Base-by-base conservation (phyloP, 2,888 invertebrate species). In the Dioctria linearis region DNA sequence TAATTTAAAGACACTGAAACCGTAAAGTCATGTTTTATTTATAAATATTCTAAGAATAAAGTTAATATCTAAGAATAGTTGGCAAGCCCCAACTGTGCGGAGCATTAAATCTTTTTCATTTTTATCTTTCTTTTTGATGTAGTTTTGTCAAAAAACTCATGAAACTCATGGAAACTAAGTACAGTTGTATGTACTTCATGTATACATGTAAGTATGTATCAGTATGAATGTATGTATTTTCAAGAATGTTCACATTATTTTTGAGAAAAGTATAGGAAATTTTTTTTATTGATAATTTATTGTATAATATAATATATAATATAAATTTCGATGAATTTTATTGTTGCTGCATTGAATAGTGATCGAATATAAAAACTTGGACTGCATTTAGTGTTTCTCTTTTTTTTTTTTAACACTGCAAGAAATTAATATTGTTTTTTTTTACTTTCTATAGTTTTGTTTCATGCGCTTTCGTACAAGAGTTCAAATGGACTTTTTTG, bases 21-120 rank as follows among this genome's bases (percentile, higher is more conserved):
- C 71, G 71, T 71, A 75, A 75, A 75, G 75, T 75, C 75, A 75
- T 75, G 75, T 43, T 75, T 75, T 75, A 59, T 59, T 75, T 75
- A 43, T 59, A 59, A 59, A 75, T 43, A 59, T 59, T 75, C 75
- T 75, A 75, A 75, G 75, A 75, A 61, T 75, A 75, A 75, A 59
- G 75, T 75, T 75, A 75, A 71, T 75, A 43, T 59, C 75, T 75
- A 75, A 59, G 75, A 75, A 75, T 75, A 75, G 75, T 75, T 75
- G 75, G 75, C 75, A 75, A 57, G 59, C 75, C 61, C 75, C 75
- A 46, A 75, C 39, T 25, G 39, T 11, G 25, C 61, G 40, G 37
- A 65, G n/a, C 42, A 59, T 54, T 25, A 25, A 25, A 25, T 25
- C 25, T 25, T 25, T 25, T 11, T n/a, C 9, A 11, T 51, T 51